Evolutionary conservation across 2,113 vertebrate species (phyloP), one percentile per base, ranked within the genome.

Genomic region (Platichthys flesus): DNA sequence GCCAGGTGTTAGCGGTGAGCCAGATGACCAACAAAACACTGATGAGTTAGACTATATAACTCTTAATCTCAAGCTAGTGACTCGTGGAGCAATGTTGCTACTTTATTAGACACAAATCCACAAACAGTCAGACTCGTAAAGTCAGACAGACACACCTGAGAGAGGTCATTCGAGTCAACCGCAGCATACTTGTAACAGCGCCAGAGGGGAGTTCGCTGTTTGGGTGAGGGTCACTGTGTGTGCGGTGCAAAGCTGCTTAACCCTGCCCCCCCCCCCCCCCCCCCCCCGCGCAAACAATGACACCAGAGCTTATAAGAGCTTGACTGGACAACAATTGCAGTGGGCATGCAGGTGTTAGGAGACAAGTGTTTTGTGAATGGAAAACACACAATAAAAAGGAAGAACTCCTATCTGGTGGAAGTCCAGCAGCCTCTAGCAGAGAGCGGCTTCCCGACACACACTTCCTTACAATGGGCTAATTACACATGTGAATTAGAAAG

Each of bases 381-480:
- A 79, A 78, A 73, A 73, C 60, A 67, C 77, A 24, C 78, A 74
- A 51, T 55, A 26, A 71, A 31, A 66, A 85, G 54, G 37, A 62
- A 52, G 51, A 74, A 61, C 69, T 77, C 49, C 28, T 61, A 21
- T 60, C 52, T 79, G 66, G 62, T 69, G 71, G 81, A 89, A 76
- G 85, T 85, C 45, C 89, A 92, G 74, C 16, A 90, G 88, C 59
- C 71, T 93, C 85, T 84, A 80, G 92, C 89, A 85, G 92, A 89
- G 93, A 90, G 62, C 93, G 90, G 73, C 86, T 87, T 74, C 61
- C 83, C 94, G 94, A 93, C 94, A 93, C 95, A 94, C 85, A 86
- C 91, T 93, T 91, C 88, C 82, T 91, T 78, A 94, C 92, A 96
- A 93, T 93, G 88, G 86, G 57, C 91, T 94, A 95, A 96, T 97